These are phyloP conservation scores for Naja naja DNA, from an alignment of 2,113 vertebrate genomes.

Conservation along the genomic window DNA sequence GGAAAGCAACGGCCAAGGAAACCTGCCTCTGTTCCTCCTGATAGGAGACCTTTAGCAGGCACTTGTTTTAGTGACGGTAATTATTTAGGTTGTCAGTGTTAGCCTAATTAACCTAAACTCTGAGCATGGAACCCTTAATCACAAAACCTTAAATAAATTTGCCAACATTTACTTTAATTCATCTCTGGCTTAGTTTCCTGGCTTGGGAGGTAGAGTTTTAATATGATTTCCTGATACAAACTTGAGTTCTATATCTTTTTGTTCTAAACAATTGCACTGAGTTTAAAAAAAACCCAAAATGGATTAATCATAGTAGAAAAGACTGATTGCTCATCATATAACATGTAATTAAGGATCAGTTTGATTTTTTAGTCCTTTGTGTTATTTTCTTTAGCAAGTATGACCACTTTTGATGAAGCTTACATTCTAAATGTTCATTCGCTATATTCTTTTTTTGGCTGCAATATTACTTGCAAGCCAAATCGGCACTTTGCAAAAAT, in stretches of 20 bases:
- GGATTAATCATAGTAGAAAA: not conserved
- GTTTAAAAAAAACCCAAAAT: not conserved
- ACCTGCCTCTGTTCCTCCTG: not conserved
- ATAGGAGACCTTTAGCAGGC: not conserved
- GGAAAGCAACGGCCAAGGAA: not conserved
- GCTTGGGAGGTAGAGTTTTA: not conserved
- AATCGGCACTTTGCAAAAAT: too few relatives aligned
- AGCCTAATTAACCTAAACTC: not conserved
- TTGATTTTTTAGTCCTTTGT: not conserved
- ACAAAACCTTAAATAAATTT: not conserved
- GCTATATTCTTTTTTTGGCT: not conserved
- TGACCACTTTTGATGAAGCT: not conserved
- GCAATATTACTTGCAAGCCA: not conserved
- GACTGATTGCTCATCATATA: not conserved
- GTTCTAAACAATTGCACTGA: not conserved
- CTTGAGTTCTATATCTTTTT: not conserved
- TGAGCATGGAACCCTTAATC: not conserved
- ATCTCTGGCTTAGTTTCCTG: not conserved
- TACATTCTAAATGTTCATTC: not conserved
- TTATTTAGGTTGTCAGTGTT: not conserved
- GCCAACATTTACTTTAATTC: not conserved
- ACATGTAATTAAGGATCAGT: not conserved
- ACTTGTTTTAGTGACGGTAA: not conserved
- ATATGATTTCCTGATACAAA: not conserved
- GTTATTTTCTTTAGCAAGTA: not conserved